Conservation (phyloP, 53 echinoderm and acorn worm genomes). For the Holothuria leucospilota region DNA sequence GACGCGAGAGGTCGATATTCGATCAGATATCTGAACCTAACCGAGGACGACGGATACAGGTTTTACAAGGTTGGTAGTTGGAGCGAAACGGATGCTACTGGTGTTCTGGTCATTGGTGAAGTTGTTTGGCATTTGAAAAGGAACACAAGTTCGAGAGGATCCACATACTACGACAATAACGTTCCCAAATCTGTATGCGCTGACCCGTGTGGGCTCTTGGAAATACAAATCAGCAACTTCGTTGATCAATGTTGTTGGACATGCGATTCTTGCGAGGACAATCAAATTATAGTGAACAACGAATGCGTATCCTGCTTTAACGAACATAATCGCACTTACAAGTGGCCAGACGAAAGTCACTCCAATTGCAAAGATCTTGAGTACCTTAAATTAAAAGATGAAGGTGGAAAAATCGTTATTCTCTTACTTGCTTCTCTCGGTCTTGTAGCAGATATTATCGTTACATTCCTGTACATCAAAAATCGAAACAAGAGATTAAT, state of each 20-base stretch:
- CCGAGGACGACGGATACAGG: background rate
- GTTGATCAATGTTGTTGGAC: conserved; percentile 88
- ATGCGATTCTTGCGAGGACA: conserved; percentile 52
- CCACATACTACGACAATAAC: background rate
- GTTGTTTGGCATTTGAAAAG: conserved; percentile 49
- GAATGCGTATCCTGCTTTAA: conserved; percentile 74
- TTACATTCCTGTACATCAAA: conserved; percentile 68
- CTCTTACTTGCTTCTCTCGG: conserved; percentile 48
- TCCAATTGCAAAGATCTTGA: conserved; percentile 24
- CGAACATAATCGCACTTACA: conserved; percentile 44
- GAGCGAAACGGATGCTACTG: conserved; percentile 8
- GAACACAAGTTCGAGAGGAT: background rate
- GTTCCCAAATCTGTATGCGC: conserved; percentile 86
- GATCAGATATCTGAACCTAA: conserved; percentile 69
- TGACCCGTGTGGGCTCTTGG: conserved; percentile 69
- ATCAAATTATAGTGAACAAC: conserved; percentile 68
- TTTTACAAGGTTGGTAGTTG: conserved; percentile 59
- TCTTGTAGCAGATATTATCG: conserved; percentile 54
- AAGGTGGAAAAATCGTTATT: conserved; percentile 49
- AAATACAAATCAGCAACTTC: conserved; percentile 53
- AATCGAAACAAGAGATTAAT: conserved; percentile 82
- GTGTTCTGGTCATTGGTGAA: background rate
- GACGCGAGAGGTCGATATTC: conserved; percentile 78
- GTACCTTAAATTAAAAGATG: conserved; percentile 45
- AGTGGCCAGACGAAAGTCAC: conserved; percentile 62